Evolutionary conservation across 2,113 vertebrate species (phyloP).

Genomic region (Anoura caudifer): DNA sequence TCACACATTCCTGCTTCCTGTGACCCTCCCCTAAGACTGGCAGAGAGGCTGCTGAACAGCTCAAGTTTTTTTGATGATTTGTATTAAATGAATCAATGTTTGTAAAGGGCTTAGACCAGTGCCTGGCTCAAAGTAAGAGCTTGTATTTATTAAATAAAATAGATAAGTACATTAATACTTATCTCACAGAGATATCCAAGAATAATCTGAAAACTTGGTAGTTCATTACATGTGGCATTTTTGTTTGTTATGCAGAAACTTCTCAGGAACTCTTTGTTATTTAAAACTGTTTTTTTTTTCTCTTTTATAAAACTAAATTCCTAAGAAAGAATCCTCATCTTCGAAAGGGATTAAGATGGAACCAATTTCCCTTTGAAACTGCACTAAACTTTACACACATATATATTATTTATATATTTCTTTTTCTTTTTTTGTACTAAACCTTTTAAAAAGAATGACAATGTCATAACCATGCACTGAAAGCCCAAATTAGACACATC

Average conservation of each 20-base stretch:
- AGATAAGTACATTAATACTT: neutral
- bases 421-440: neutral
- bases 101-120: neutral
- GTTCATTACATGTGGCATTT: conserved; percentile 24
- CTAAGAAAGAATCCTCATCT: conserved; percentile 54
- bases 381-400: conserved; percentile 53
- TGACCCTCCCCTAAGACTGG: neutral
- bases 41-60: neutral
- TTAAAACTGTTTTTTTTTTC: too few relatives aligned
- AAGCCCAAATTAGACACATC: conserved; percentile 3
- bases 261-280: conserved; percentile 72
- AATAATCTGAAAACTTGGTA: conserved; percentile 57
- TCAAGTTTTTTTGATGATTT: neutral
- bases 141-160: conserved; percentile 22
- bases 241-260: conserved; percentile 69
- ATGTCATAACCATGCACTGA: neutral
- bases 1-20: neutral
- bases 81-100: neutral
- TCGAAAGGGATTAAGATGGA: conserved; percentile 70
- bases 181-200: neutral
- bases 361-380: conserved; percentile 64
- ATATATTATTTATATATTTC: too few relatives aligned
- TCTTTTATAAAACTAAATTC: conserved; percentile 65
- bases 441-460: conserved; percentile 71
- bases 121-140: neutral